phyloP scores from a whole-genome alignment of 2,888 invertebrate genomes.

The Pyrrhia umbra region DNA sequence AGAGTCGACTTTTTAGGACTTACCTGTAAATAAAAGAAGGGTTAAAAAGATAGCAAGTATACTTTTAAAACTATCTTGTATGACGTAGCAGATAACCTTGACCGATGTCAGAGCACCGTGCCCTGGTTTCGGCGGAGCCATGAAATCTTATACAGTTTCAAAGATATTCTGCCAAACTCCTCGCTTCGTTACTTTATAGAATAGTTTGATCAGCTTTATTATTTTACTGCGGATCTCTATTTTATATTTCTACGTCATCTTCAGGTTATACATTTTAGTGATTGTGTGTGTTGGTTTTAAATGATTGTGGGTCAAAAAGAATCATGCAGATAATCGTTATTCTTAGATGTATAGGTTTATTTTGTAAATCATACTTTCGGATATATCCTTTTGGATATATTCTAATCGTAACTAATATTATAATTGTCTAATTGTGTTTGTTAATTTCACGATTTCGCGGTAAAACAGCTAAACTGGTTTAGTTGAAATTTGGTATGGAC shows the following conservation, averaged over 20 bases:
- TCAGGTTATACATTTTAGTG: background rate
- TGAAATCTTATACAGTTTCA: slow-evolving; percentile 35
- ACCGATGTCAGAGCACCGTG: slow-evolving; percentile 6
- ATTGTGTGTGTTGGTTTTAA: background rate
- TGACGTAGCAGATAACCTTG: slow-evolving; percentile 23
- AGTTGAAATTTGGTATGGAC: too few relatives aligned
- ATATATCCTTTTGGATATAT: too few relatives aligned
- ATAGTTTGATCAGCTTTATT: slow-evolving; percentile 3
- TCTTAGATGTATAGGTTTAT: background rate
- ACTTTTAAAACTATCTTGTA: slow-evolving; percentile 5
- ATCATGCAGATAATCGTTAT: background rate
- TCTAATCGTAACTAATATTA: too few relatives aligned
- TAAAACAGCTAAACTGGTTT: too few relatives aligned
- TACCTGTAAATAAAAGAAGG: too few relatives aligned
- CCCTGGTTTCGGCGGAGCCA: slow-evolving; percentile 6
- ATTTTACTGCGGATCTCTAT: background rate
- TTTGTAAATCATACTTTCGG: too few relatives aligned
- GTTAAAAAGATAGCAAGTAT: background rate
- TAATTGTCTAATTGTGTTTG: too few relatives aligned
- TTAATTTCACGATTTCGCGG: too few relatives aligned
- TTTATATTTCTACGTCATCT: background rate
- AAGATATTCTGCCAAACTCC: slow-evolving; percentile 29
- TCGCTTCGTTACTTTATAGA: slow-evolving; percentile 21
- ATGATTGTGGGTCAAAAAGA: background rate
- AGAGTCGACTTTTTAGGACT: too few relatives aligned